A percentile compares a stretch with the other conserved stretches of the same genome.
These are phyloP conservation scores for Cheilosia urbana DNA, from an alignment of 2,888 invertebrate species.

Conservation along the genomic window DNA sequence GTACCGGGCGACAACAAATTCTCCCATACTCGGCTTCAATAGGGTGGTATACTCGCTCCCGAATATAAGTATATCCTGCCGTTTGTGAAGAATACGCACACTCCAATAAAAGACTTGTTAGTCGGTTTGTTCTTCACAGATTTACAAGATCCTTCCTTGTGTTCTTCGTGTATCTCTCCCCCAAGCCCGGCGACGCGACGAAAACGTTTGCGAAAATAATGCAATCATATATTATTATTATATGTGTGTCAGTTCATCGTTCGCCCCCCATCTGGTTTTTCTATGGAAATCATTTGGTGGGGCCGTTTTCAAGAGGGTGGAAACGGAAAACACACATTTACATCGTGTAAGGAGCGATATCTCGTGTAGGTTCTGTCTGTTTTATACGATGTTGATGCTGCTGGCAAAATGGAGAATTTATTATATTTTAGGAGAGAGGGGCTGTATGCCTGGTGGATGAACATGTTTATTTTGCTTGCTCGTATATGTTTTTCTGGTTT, in stretches of 20 bases:
- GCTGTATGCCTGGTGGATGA: constrained; percentile 21
- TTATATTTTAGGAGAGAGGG: constrained; percentile 42
- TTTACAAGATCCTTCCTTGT: constrained; percentile 71
- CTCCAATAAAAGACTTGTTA: constrained; percentile 73
- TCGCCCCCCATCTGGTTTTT: constrained; percentile 23
- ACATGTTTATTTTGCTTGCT: constrained; percentile 71
- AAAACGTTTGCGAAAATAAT: constrained; percentile 68
- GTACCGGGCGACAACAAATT: constrained; percentile 68
- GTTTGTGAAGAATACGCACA: constrained; percentile 53
- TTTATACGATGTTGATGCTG: constrained; percentile 47
- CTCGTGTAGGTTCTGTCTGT: constrained; percentile 68
- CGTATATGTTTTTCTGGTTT: constrained; percentile 68
- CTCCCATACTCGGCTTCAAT: constrained; percentile 26
- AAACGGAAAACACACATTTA: constrained; percentile 59
- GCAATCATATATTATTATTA: constrained; percentile 75
- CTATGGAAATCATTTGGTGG: constrained; percentile 56
- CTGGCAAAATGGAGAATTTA: constrained; percentile 73
- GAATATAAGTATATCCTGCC: constrained; percentile 18
- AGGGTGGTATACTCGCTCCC: not conserved
- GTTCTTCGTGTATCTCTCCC: constrained; percentile 10
- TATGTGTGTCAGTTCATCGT: constrained; percentile 73
- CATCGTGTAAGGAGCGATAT: constrained; percentile 54
- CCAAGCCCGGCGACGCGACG: constrained; percentile 1
- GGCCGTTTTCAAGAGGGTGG: constrained; percentile 40
- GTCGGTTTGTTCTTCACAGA: constrained; percentile 75